These are phyloP conservation scores for Rhinophrynus dorsalis DNA, from an alignment of 2,797 vertebrate species.

Conservation along the genomic window DNA sequence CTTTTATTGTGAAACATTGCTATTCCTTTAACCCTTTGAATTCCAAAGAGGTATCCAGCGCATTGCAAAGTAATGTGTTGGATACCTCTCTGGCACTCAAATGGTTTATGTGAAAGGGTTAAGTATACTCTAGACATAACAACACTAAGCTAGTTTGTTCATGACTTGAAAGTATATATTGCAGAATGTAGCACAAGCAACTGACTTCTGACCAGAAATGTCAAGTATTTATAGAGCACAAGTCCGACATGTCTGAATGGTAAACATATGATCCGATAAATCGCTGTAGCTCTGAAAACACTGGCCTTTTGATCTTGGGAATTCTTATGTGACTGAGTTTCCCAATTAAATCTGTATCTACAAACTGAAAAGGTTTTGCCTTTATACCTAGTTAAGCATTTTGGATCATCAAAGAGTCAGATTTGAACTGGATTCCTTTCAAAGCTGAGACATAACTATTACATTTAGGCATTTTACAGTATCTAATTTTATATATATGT, in stretches of 20 bases:
- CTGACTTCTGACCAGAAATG: constrained; percentile 1
- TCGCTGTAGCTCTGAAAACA: background rate
- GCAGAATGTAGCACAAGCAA: background rate
- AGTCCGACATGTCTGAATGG: background rate
- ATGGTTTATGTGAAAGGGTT: too few species aligned
- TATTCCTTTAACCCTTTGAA: too few species aligned
- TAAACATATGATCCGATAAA: constrained; percentile 32
- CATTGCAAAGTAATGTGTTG: too few species aligned
- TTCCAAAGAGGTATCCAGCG: too few species aligned
- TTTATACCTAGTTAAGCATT: background rate
- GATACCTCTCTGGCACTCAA: too few species aligned
- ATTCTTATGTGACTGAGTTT: constrained; percentile 25
- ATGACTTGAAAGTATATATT: background rate
- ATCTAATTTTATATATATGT: too few species aligned
- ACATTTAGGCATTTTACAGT: too few species aligned
- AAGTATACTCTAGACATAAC: too few species aligned
- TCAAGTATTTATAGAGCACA: constrained; percentile 2
- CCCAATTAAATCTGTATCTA: constrained; percentile 19
- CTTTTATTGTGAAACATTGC: too few species aligned
- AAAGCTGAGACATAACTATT: too few species aligned
- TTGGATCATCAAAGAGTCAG: background rate
- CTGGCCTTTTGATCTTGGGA: constrained; percentile 34
- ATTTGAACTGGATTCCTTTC: background rate
- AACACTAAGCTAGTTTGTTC: too few species aligned
- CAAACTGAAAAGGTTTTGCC: background rate